Evolutionary conservation across 2,888 invertebrate genomes (phyloP).

Genomic region (Altica lythri): DNA sequence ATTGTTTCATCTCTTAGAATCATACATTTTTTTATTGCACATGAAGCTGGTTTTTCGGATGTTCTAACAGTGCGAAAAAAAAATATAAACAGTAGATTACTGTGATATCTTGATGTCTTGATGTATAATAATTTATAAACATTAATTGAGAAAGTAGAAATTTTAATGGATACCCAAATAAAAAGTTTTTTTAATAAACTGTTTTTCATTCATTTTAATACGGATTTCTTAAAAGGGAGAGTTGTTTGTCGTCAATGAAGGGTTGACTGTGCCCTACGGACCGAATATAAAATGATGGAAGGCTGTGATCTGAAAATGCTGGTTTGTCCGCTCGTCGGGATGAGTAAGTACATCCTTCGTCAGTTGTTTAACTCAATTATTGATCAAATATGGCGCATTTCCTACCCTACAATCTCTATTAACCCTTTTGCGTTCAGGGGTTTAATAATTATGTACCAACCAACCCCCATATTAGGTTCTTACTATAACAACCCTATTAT

Average conservation of each 20-base stretch:
- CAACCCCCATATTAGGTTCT: slow-evolving; percentile 57
- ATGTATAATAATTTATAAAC: no score
- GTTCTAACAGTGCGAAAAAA: no score
- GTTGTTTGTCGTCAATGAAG: slow-evolving; percentile 20
- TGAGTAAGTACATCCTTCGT: slow-evolving; percentile 55
- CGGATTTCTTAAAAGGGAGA: slow-evolving; percentile 8
- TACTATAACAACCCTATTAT: slow-evolving; percentile 55
- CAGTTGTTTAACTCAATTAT: slow-evolving; percentile 60
- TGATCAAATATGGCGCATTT: slow-evolving; percentile 59
- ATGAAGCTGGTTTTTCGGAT: no score
- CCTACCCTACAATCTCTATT: slow-evolving; percentile 57
- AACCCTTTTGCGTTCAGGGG: slow-evolving; percentile 58
- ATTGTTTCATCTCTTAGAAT: no score
- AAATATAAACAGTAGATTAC: no score
- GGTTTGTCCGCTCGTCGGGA: slow-evolving; percentile 46
- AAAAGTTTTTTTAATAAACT: no score
- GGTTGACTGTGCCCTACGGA: slow-evolving; percentile 27
- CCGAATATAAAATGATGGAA: slow-evolving; percentile 38
- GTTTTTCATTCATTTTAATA: not conserved
- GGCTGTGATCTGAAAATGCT: slow-evolving; percentile 42
- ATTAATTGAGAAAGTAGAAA: no score
- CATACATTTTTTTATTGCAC: no score
- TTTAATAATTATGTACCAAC: slow-evolving; percentile 57
- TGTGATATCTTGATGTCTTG: no score
- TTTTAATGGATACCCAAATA: no score